Conservation (phyloP, 2,888 invertebrate species). For the Lissonota sp. region DNA sequence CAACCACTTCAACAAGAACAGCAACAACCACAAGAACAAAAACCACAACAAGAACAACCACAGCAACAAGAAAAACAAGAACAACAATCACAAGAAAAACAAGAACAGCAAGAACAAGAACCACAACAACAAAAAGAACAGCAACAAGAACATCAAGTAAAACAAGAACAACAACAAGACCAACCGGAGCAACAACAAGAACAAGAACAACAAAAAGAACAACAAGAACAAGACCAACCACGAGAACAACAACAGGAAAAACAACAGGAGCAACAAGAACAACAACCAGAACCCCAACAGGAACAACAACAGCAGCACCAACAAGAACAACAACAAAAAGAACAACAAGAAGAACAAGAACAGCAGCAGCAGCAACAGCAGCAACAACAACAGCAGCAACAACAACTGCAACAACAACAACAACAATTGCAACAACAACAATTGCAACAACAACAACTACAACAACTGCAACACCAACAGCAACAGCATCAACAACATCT, state of each 20-base stretch:
- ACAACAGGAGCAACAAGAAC: not conserved
- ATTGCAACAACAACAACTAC: slow-evolving; percentile 77
- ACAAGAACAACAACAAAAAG: not conserved
- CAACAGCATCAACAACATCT: slow-evolving; percentile 74
- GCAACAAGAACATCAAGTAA: not conserved
- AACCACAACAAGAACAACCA: slow-evolving; percentile 64
- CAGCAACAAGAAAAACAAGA: slow-evolving; percentile 19
- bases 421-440: slow-evolving; percentile 79
- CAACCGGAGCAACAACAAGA: not conserved
- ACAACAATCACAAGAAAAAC: slow-evolving; percentile 9
- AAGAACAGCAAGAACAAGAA: not conserved
- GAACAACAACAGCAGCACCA: not conserved
- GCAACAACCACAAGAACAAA: slow-evolving; percentile 78
- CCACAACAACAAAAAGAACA: not conserved
- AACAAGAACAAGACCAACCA: not conserved
- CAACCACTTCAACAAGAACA: slow-evolving; percentile 75
- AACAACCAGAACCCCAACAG: not conserved
- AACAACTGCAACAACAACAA: slow-evolving; percentile 77
- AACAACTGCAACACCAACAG: slow-evolving; percentile 76
- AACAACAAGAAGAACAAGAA: not conserved
- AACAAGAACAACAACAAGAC: not conserved
- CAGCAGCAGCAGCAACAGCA: not conserved
- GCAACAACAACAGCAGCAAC: not conserved
- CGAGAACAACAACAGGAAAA: not conserved
- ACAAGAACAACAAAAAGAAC: not conserved